phyloP scores from a whole-genome alignment of 2,113 vertebrate species.

The Camelus bactrianus region DNA sequence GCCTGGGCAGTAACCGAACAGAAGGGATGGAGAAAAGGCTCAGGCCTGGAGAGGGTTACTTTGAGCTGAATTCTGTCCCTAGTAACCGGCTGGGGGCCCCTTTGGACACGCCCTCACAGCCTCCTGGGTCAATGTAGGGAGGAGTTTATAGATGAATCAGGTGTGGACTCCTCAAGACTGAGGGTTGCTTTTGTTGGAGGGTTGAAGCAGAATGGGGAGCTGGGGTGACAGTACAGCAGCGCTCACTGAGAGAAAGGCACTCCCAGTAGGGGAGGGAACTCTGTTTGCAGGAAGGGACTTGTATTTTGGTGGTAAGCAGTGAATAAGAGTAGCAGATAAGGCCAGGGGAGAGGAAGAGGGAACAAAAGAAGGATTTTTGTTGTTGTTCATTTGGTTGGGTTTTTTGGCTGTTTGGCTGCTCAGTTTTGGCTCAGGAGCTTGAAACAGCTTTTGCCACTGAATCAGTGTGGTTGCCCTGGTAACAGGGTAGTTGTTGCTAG shows the following conservation, averaged over 20 bases:
- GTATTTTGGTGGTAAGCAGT: neutral
- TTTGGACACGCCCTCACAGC: neutral
- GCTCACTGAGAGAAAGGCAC: neutral
- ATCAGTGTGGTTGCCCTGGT: conserved; percentile 79
- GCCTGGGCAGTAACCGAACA: neutral
- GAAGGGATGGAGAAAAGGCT: neutral
- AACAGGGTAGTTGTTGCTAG: conserved; percentile 79
- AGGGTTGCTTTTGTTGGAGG: neutral
- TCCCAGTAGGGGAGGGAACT: neutral
- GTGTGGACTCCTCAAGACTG: neutral
- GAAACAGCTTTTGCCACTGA: conserved; percentile 69
- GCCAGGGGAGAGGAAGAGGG: neutral
- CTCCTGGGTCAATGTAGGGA: neutral
- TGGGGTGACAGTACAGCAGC: neutral
- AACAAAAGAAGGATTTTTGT: neutral
- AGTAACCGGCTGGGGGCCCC: neutral
- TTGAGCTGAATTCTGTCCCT: neutral
- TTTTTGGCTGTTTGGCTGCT: neutral
- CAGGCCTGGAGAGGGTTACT: neutral
- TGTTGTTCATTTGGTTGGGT: neutral
- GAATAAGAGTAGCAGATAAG: neutral
- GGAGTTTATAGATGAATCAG: neutral
- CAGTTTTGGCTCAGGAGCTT: conserved; percentile 35
- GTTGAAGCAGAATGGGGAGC: neutral
- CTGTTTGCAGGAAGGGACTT: neutral